Evolutionary conservation across 2,797 vertebrate genomes (phyloP), one percentile per base, ranked within the genome.

Genomic region (Dallia pectoralis): DNA sequence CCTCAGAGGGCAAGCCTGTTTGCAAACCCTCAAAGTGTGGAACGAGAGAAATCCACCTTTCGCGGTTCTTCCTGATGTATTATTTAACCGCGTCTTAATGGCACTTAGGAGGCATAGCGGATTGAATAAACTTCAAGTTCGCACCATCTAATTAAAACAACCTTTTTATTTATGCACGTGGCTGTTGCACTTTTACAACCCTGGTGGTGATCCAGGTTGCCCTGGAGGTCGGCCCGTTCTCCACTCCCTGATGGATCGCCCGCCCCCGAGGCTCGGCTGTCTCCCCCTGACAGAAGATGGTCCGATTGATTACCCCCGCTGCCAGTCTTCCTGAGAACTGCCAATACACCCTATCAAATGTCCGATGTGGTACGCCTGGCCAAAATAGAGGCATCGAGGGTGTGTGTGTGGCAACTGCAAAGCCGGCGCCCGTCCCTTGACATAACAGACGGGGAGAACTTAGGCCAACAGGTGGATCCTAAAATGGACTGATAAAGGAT

Each of bases 301-400:
- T 86, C 83, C 75, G 85, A 92, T 88, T 84, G 90, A 93, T 92
- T 89, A 89, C 82, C 70, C 73, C 79, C 75, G 69, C 89, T 89
- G 91, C 84, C 91, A 88, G 82, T 91, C 90, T 88, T 78, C 81
- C 84, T 48, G 74, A 85, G 72, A 88, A 76, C 88, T 89, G 89
- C 87, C 88, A 81, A 91, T 92, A 91, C 79, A 73, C 72, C 80
- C 78, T 53, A 83, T 82, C 80, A 79, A 77, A 73, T 71, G 63
- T 62, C 77, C 25, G 71, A 82, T 69, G 81, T 70, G 79, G 53
- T 72, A n/a, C 53, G 80, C 73, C 81, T 59, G 79, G 81, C 87
- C 82, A 88, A 84, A 91, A 92, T 90, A 85, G 91, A 91, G 87
- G 78, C 86, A 82, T 90, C 87, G 86, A 84, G 49, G 7, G 18